Evolutionary conservation across 2,113 vertebrate genomes (phyloP).

Genomic region (Entelurus aequoreus): DNA sequence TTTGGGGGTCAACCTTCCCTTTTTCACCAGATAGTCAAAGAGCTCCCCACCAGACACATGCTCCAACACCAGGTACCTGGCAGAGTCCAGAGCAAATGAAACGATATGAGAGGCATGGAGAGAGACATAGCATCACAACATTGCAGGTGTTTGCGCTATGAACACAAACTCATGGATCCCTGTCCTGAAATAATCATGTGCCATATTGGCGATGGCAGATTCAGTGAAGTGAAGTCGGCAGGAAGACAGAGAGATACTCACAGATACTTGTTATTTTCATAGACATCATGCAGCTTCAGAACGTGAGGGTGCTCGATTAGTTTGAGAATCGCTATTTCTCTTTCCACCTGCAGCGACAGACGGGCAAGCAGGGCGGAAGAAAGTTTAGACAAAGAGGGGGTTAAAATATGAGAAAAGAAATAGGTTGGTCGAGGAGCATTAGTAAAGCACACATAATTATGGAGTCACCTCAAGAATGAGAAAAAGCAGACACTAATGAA

Average conservation of each 20-base stretch:
- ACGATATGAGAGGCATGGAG: neutral
- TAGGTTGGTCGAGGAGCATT: constrained; percentile 16
- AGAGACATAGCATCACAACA: neutral
- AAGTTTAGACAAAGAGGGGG: constrained; percentile 17
- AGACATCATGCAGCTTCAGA: constrained; percentile 90
- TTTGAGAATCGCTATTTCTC: constrained; percentile 92
- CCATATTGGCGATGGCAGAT: neutral
- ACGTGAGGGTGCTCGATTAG: constrained; percentile 91
- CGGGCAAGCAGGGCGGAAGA: constrained; percentile 20
- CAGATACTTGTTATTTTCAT: constrained; percentile 97
- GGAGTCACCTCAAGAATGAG: neutral
- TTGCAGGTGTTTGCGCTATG: neutral
- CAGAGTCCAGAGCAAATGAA: neutral
- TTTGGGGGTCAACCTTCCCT: constrained; percentile 85
- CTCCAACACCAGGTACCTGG: constrained; percentile 86
- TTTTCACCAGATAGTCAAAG: constrained; percentile 90
- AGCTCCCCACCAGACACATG: constrained; percentile 88
- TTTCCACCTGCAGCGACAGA: constrained; percentile 78
- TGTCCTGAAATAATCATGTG: neutral
- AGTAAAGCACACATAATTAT: neutral
- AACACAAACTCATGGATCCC: neutral
- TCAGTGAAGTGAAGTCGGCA: constrained; percentile 3
- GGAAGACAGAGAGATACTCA: constrained; percentile 71
- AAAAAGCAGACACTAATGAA: neutral
- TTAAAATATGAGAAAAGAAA: constrained; percentile 30